These are phyloP conservation scores for Parazoanthus swiftii DNA, from an alignment of 92 coral and sea anemone species.

Conservation along the genomic window DNA sequence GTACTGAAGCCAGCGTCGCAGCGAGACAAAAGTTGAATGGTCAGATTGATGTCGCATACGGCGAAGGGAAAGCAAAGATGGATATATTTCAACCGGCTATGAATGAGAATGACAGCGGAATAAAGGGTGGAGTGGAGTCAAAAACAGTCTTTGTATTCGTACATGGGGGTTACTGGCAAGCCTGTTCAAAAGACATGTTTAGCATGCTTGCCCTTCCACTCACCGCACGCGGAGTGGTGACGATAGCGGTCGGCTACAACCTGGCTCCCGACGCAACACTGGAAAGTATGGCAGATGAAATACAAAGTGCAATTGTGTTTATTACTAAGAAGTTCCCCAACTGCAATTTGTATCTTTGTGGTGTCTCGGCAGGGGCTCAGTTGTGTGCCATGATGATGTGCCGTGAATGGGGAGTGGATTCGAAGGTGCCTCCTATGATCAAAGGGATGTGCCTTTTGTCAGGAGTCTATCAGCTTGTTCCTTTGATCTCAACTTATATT, in stretches of 20 bases:
- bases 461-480: constrained; percentile 65
- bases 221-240: constrained; percentile 43
- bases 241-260: constrained; percentile 65
- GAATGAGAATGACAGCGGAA: not conserved
- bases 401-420: constrained; percentile 38
- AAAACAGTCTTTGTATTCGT: constrained; percentile 58
- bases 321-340: constrained; percentile 55
- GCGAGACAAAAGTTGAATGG: constrained; percentile 26
- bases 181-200: constrained; percentile 54
- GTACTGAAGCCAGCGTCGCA: constrained; percentile 34
- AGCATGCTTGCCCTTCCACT: constrained; percentile 51
- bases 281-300: constrained; percentile 62
- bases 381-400: constrained; percentile 84
- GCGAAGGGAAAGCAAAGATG: constrained; percentile 51
- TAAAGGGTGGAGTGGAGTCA: not conserved
- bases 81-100: constrained; percentile 50
- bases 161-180: constrained; percentile 89
- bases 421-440: constrained; percentile 42
- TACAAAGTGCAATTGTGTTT: constrained; percentile 54
- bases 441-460: constrained; percentile 67
- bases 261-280: constrained; percentile 69
- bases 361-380: constrained; percentile 91
- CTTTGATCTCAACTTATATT: constrained; percentile 55
- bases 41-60: constrained; percentile 38
- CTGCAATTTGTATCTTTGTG: constrained; percentile 67